phyloP scores from a whole-genome alignment of 2,113 vertebrate species.

The Collichthys lucidus region DNA sequence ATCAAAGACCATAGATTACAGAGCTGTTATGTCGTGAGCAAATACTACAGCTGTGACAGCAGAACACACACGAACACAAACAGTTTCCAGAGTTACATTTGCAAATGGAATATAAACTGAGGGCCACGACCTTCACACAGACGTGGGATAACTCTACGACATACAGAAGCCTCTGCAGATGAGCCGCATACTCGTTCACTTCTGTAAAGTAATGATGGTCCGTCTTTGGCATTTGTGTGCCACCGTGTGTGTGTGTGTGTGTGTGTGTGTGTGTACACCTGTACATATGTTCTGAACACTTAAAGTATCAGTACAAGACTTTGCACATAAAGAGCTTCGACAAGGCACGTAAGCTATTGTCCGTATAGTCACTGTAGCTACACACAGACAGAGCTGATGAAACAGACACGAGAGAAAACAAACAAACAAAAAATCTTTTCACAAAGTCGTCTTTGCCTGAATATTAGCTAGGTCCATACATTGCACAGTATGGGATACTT shows the following conservation, averaged over 20 bases:
- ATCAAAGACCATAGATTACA: constrained; percentile 41
- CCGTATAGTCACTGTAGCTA: constrained; percentile 60
- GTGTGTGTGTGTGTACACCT: constrained; percentile 8
- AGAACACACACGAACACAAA: constrained; percentile 43
- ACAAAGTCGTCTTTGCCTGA: constrained; percentile 45
- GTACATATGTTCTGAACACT: constrained; percentile 44
- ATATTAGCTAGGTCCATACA: constrained; percentile 54
- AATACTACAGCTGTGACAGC: constrained; percentile 49
- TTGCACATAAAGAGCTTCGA: constrained; percentile 66
- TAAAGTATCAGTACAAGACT: constrained; percentile 54
- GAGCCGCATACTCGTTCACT: constrained; percentile 21
- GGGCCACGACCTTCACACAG: constrained; percentile 43
- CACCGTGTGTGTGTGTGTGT: constrained; percentile 8
- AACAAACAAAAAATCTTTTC: neutral
- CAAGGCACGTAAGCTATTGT: constrained; percentile 80
- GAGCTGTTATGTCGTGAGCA: constrained; percentile 47
- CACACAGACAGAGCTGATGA: constrained; percentile 65
- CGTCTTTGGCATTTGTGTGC: constrained; percentile 62
- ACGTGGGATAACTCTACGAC: constrained; percentile 40
- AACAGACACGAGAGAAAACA: constrained; percentile 24
- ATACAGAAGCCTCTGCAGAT: constrained; percentile 34
- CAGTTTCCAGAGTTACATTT: constrained; percentile 34
- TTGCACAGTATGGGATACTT: constrained; percentile 68
- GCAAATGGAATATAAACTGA: constrained; percentile 32
- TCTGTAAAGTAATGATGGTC: constrained; percentile 1